Conservation (phyloP, 2,113 vertebrate species). For the Cottus gobio region DNA sequence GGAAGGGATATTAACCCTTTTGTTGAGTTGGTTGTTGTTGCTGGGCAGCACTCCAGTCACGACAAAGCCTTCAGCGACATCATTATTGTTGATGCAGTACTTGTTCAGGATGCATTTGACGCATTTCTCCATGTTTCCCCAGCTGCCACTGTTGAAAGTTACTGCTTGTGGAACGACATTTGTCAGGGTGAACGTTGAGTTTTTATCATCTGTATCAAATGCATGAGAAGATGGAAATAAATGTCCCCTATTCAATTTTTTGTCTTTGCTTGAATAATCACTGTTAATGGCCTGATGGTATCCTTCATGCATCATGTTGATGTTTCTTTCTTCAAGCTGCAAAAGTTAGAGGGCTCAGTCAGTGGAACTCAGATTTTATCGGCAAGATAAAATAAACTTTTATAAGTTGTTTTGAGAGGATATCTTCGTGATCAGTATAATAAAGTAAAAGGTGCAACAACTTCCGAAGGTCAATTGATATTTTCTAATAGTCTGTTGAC, state of each 20-base stretch:
- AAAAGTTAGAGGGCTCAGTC: neutral
- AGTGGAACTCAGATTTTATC: neutral
- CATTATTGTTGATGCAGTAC: neutral
- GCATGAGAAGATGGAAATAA: slow-evolving; percentile 5
- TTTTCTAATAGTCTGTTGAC: too few relatives aligned
- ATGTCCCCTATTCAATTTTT: neutral
- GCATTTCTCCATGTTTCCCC: neutral
- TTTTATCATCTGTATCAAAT: rapidly evolving
- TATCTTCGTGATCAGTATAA: too few relatives aligned
- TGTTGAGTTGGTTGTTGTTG: rapidly evolving
- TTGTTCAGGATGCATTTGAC: neutral
- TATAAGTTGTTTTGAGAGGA: too few relatives aligned
- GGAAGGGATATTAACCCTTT: neutral
- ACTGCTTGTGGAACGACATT: slow-evolving; percentile 16
- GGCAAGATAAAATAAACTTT: neutral
- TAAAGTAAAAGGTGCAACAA: too few relatives aligned
- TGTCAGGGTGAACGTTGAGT: slow-evolving; percentile 26
- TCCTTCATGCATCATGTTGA: neutral
- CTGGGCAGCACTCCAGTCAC: neutral
- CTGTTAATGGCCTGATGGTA: neutral
- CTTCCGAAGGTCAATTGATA: too few relatives aligned
- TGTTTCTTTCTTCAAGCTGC: slow-evolving; percentile 18
- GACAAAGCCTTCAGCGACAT: neutral
- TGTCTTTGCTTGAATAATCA: rapidly evolving
- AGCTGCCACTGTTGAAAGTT: neutral